Evolutionary conservation across 2,797 vertebrate species (phyloP), one percentile per base, ranked within the genome.

Genomic region (Acomys russatus): DNA sequence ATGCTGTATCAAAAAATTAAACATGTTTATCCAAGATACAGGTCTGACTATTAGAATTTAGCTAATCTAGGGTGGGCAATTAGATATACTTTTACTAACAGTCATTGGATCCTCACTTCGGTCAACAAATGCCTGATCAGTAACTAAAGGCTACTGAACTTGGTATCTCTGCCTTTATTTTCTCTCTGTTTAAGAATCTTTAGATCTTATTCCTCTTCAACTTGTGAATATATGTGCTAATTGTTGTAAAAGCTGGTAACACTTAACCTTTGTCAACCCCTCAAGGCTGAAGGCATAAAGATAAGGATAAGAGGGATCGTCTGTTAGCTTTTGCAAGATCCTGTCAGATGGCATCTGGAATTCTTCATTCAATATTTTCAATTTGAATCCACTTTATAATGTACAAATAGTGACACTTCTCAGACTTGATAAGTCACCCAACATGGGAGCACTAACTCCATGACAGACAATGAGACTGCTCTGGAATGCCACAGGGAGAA

Each of bases 11-110:
- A 79, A 63, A 5, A 35, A 35, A 88, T 86, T 10, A 54, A 83
- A 83, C 64, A 38, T 64, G 38, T 44, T 74, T 44, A 95, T 9
- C 11, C 30, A 89, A 63, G 77, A 92, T 59, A 38, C 2, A 91
- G 63, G 38, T 96, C 12, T 92, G 56, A 61, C n/a, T 95, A 66
- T 85, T 9, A 73, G 86, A 56, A 59, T 78, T 92, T 35, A 92
- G 12, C 30, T 38, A 95, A 63, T 88, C 15, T 90, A 35, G 70
- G 14, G 35, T 35, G 23, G 66, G 54, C 38, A 15, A 18, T 68
- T 28, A 56, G 14, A 38, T 38, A 73, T 77, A 66, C 5, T 28
- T 77, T 66, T 49, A 15, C 15, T 66, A 90, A 66, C 9, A 66
- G 12, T 12, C 9, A 56, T n/a, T 68, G 15, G 23, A 18, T 79